Evolutionary conservation across 2,797 vertebrate species (phyloP).

Genomic region (Lepus oiostolus): DNA sequence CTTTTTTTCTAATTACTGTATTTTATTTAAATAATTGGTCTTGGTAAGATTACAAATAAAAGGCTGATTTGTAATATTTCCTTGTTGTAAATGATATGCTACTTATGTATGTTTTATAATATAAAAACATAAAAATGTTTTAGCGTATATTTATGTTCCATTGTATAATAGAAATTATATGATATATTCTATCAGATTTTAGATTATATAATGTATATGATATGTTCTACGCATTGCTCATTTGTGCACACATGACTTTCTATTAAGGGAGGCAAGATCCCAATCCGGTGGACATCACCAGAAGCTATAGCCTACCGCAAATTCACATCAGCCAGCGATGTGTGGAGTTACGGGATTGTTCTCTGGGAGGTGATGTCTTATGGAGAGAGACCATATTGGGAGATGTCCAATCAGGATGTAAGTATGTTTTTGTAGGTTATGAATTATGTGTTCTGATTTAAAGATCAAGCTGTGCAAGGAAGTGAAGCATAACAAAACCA

Average conservation of each 20-base stretch:
- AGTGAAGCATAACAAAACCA: slow-evolving; percentile 81
- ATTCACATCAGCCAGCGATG: slow-evolving; percentile 98
- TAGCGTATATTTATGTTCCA: neutral
- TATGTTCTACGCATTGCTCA: neutral
- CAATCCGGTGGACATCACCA: slow-evolving; percentile 98
- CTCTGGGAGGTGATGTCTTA: slow-evolving; percentile 99
- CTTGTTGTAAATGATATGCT: neutral
- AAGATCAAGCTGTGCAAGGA: slow-evolving; percentile 84
- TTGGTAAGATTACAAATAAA: neutral
- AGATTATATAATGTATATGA: neutral
- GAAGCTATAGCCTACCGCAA: slow-evolving; percentile 99
- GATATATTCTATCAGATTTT: neutral
- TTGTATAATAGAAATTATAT: slow-evolving; percentile 18
- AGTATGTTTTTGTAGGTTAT: slow-evolving; percentile 84
- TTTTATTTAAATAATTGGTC: neutral
- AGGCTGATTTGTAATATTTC: neutral
- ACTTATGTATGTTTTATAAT: neutral
- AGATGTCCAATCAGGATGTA: slow-evolving; percentile 96
- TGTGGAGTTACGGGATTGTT: slow-evolving; percentile 99
- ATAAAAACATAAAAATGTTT: neutral
- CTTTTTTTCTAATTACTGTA: neutral
- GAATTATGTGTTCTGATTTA: slow-evolving; percentile 78
- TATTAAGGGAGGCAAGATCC: slow-evolving; percentile 97
- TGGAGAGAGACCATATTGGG: slow-evolving; percentile 98
- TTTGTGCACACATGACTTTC: neutral